These are phyloP conservation scores for Uropetala carovei DNA, from an alignment of 2,888 invertebrate species.

Conservation along the genomic window DNA sequence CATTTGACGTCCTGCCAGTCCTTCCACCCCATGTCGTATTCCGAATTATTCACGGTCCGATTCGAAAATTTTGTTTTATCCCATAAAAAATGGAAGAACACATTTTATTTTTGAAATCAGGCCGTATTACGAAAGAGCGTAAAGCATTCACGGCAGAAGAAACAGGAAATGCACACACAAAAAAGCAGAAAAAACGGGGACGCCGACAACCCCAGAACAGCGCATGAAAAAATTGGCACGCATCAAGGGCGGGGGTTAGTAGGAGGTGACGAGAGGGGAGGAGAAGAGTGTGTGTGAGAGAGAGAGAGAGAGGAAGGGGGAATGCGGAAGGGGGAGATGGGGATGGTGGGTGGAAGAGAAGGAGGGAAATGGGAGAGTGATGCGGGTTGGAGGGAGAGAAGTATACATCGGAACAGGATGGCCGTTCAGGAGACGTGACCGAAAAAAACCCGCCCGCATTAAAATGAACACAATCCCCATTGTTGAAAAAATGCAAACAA, in stretches of 20 bases:
- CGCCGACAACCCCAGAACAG: not conserved
- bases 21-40: not conserved
- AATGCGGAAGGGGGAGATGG: not conserved
- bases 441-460: conserved; percentile 9
- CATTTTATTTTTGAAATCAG: conserved; percentile 37
- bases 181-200: not conserved
- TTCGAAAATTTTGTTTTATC: conserved; percentile 12
- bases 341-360: not conserved
- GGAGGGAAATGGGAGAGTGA: not conserved
- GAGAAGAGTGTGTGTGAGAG: not conserved
- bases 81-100: conserved; percentile 18
- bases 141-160: conserved; percentile 49
- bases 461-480: conserved; percentile 21
- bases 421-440: not conserved
- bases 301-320: not conserved
- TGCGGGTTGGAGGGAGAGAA: too few relatives aligned
- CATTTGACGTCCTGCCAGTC: not conserved
- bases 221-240: conserved; percentile 49
- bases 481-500: conserved; percentile 1
- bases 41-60: conserved; percentile 39
- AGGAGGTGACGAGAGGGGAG: not conserved
- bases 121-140: conserved; percentile 37
- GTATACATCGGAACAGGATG: not conserved
- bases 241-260: not conserved
- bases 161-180: conserved; percentile 46